Evolutionary conservation across 2,797 vertebrate genomes (phyloP).

Genomic region (Agapornis canus): DNA sequence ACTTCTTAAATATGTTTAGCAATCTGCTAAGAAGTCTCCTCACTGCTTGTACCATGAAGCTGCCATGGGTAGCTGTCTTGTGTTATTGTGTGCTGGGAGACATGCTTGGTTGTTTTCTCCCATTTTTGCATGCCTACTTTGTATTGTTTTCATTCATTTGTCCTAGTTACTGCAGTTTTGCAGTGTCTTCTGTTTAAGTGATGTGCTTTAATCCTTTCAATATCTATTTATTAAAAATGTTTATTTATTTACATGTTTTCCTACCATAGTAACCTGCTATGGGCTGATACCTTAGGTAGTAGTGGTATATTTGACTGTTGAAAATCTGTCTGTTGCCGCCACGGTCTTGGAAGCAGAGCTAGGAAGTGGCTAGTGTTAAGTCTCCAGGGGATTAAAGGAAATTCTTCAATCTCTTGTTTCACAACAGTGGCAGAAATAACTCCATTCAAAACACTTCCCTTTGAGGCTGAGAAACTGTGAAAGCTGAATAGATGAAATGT

Average conservation of each 20-base stretch:
- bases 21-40: not conserved
- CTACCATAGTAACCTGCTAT: not conserved
- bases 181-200: not conserved
- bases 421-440: not conserved
- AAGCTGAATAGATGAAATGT: not conserved
- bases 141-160: not conserved
- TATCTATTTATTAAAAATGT: not conserved
- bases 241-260: not conserved
- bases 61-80: not conserved
- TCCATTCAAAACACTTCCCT: not conserved
- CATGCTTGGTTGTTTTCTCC: not conserved
- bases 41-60: not conserved
- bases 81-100: not conserved
- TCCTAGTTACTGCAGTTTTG: not conserved
- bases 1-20: not conserved
- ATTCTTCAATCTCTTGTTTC: not conserved
- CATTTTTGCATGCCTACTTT: not conserved
- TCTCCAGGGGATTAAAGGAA: not conserved
- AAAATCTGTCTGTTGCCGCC: not conserved
- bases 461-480: not conserved
- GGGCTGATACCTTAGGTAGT: not conserved
- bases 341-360: not conserved
- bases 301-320: not conserved
- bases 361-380: not conserved
- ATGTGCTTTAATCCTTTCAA: not conserved